Evolutionary conservation across 2,797 vertebrate genomes (phyloP).

Genomic region (Psittacula echo): DNA sequence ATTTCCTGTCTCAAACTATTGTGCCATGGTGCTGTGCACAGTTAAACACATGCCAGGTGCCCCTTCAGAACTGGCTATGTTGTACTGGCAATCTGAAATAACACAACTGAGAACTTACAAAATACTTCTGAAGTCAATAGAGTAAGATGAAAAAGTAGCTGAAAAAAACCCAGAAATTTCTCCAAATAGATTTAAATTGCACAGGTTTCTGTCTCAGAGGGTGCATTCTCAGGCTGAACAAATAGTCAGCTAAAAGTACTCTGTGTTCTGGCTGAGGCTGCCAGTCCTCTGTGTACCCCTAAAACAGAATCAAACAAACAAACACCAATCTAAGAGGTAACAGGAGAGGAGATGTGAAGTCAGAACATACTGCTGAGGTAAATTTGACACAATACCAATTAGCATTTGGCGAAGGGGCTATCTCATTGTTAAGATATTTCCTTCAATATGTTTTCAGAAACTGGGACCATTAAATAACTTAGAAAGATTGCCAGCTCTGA

Average conservation of each 20-base stretch:
- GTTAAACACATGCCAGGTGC: neutral
- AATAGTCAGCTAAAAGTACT: slow-evolving; percentile 47
- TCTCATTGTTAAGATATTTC: slow-evolving; percentile 85
- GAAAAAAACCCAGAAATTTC: neutral
- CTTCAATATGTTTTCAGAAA: slow-evolving; percentile 83
- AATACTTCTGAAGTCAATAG: neutral
- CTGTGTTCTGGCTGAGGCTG: slow-evolving; percentile 28
- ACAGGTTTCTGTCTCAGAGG: slow-evolving; percentile 29
- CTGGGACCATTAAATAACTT: slow-evolving; percentile 76
- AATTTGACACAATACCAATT: slow-evolving; percentile 79
- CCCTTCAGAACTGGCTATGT: neutral
- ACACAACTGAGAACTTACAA: neutral
- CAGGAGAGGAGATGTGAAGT: slow-evolving; percentile 71
- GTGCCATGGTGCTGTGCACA: neutral
- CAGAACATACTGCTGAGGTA: slow-evolving; percentile 69
- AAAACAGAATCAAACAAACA: slow-evolving; percentile 59
- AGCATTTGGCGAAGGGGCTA: slow-evolving; percentile 76
- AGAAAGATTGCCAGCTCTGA: slow-evolving; percentile 82
- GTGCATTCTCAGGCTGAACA: neutral
- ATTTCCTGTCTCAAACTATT: slow-evolving; percentile 27
- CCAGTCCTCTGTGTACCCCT: slow-evolving; percentile 36
- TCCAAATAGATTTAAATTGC: neutral
- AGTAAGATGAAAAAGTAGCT: neutral
- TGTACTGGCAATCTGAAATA: neutral
- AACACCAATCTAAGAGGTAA: slow-evolving; percentile 37